A percentile compares a stretch with the other conserved stretches of the same genome.
These are phyloP conservation scores for Enteromius mattozi DNA, from an alignment of 2,797 vertebrate genomes.

Conservation along the genomic window DNA sequence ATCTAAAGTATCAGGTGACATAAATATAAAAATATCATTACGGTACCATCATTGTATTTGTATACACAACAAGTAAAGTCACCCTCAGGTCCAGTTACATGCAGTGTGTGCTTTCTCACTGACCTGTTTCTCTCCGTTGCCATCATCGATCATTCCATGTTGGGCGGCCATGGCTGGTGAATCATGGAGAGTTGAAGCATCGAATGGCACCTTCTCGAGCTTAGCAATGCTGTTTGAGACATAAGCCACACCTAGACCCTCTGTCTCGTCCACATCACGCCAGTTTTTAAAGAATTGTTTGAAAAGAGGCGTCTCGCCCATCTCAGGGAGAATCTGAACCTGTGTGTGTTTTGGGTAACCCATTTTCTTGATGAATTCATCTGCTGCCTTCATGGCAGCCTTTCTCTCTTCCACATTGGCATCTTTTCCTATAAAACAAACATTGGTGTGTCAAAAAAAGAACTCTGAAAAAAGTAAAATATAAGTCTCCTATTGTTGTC, in stretches of 20 bases:
- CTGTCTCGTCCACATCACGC: constrained; percentile 91
- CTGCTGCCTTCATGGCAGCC: constrained; percentile 89
- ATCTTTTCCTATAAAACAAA: constrained; percentile 81
- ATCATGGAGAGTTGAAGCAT: constrained; percentile 87
- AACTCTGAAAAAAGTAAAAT: neutral
- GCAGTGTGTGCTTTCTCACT: neutral
- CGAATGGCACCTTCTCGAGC: constrained; percentile 91
- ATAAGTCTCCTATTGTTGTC: neutral
- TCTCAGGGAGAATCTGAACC: constrained; percentile 93
- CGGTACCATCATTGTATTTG: neutral
- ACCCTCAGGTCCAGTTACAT: neutral
- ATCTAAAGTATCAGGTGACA: constrained; percentile 76
- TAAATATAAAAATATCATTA: neutral
- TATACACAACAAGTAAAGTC: neutral
- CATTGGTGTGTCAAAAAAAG: neutral
- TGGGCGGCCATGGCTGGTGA: constrained; percentile 94
- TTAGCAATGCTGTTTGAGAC: constrained; percentile 92
- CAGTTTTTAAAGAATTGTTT: constrained; percentile 99
- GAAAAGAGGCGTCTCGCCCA: constrained; percentile 94
- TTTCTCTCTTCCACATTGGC: constrained; percentile 94
- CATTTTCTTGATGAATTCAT: constrained; percentile 97
- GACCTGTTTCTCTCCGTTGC: constrained; percentile 91
- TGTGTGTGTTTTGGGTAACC: constrained; percentile 92
- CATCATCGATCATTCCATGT: constrained; percentile 95
- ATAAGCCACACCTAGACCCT: constrained; percentile 87